phyloP scores from a whole-genome alignment of 2,888 invertebrate genomes.

The Sarcophaga subvicina region DNA sequence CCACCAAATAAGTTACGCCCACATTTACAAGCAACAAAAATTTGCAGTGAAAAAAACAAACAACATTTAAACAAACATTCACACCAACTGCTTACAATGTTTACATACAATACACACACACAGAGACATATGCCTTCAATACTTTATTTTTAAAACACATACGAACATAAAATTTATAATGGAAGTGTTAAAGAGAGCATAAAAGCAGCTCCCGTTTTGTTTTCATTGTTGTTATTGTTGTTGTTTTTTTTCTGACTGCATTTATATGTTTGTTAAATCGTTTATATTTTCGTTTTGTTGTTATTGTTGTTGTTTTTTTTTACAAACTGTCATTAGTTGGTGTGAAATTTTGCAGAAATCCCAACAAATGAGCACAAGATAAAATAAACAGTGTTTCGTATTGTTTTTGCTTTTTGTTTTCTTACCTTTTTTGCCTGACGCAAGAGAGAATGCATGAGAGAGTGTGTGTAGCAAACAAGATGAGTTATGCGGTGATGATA shows the following conservation, averaged over 20 bases:
- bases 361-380: conserved; percentile 58
- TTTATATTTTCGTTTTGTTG: conserved; percentile 17
- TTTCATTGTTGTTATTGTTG: neutral
- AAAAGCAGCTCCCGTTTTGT: conserved; percentile 54
- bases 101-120: conserved; percentile 2
- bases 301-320: conserved; percentile 16
- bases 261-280: conserved; percentile 1
- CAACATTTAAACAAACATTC: no score
- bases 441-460: conserved; percentile 22
- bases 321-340: conserved; percentile 62
- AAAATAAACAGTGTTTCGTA: neutral
- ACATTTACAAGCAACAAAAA: conserved; percentile 62
- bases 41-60: conserved; percentile 37
- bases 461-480: conserved; percentile 13
- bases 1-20: conserved; percentile 65
- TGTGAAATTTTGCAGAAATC: conserved; percentile 67
- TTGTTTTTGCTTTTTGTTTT: neutral
- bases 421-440: neutral
- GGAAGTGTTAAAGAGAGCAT: neutral
- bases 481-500: conserved; percentile 32
- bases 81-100: neutral
- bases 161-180: neutral
- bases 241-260: neutral
- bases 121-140: neutral
- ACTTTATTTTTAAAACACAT: neutral